Base-by-base conservation (phyloP, 1,140 invertebrate genomes). In the Choristoneura fumiferana region DNA sequence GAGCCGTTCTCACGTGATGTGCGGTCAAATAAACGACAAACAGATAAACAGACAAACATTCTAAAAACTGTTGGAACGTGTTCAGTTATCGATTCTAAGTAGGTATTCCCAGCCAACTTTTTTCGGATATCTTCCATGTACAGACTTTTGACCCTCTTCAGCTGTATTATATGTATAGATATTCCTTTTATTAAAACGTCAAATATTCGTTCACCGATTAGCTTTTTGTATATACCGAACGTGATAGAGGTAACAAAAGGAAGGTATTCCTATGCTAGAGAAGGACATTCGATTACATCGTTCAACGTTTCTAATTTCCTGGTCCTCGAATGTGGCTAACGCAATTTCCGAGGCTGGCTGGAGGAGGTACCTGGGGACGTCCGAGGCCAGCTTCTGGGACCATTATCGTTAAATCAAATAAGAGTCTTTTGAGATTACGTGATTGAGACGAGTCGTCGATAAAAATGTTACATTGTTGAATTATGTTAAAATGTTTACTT, bases 291-390 rank as follows among this genome's bases (percentile, higher is more conserved):
- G 82, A 86, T 87, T 81, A 85, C 76, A 83, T 73, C 77, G 74
- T 77, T 76, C 71, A 85, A 81, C 81, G 73, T 85, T 88, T 85
- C 84, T 88, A 88, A 88, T 88, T 88, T 88, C 85, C 85, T 86
- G 85, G 73, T 81, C 72, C 71, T 75, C 71, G 73, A 76, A 80
- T 80, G 78, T 80, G 78, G 81, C 84, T 87, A 84, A 83, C 81
- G 71, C 80, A 87, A 88, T 88, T 87, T 88, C 85, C 85, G 79
- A 79, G 74, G 65, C 67, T 74, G 56, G 58, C 67, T 68, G 64
- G 67, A 62, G 57, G 64, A 67, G 60, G 68, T 76, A 80, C 77
- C 75, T 75, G 70, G 73, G 71, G 71, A 72, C 61, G 39, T 57
- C 37, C 54, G 40, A 13, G 66, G 57, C 62, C 68, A 65, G 65